Evolutionary conservation across 2,888 invertebrate genomes (phyloP).

Genomic region (Ophion obscuratus): DNA sequence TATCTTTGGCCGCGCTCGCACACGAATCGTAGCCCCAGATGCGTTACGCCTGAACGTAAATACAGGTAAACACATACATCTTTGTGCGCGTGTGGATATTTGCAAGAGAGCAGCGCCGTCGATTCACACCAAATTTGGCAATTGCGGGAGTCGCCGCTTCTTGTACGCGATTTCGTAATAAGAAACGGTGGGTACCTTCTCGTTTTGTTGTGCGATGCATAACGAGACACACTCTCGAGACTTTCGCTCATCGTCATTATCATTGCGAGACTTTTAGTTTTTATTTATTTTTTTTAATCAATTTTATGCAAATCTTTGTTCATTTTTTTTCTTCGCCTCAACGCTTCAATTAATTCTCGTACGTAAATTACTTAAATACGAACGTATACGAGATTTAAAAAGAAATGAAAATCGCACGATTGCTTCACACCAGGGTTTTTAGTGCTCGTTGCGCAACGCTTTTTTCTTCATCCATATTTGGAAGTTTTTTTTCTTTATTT

Average conservation of each 20-base stretch:
- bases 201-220: constrained; percentile 52
- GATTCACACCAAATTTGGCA: constrained; percentile 67
- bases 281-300: constrained; percentile 4
- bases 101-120: constrained; percentile 24
- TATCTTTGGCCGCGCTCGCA: constrained; percentile 19
- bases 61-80: constrained; percentile 4
- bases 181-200: constrained; percentile 1
- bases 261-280: constrained; percentile 31
- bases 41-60: too few species aligned
- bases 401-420: constrained; percentile 13
- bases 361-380: constrained; percentile 52
- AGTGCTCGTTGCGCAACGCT: not conserved
- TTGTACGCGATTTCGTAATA: constrained; percentile 59
- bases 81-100: not conserved
- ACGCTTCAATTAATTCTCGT: constrained; percentile 38
- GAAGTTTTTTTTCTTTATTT: too few species aligned
- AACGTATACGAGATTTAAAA: constrained; percentile 51
- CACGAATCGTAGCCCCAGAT: too few species aligned
- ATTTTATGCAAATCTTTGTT: not conserved
- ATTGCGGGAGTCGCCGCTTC: constrained; percentile 42
- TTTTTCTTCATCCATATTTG: not conserved
- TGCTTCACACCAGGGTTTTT: not conserved
- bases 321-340: not conserved
- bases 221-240: constrained; percentile 36
- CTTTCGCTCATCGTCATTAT: constrained; percentile 35